Conservation (phyloP, 2,888 invertebrate genomes). For the Acanthosepion esculentum region DNA sequence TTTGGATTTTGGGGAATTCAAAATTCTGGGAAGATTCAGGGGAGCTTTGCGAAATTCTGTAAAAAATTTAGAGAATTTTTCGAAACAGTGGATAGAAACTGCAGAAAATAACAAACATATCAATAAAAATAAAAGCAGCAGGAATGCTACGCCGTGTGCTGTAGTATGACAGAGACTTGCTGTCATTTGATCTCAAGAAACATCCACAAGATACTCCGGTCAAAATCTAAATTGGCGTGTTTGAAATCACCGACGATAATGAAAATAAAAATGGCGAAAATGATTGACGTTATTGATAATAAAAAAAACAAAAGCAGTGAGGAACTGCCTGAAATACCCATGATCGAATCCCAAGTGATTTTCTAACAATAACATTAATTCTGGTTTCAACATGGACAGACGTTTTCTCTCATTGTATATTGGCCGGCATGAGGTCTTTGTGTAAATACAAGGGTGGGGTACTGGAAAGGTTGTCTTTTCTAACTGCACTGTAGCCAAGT, state of each 20-base stretch:
- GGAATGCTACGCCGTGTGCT: background rate
- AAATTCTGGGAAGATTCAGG: too few relatives aligned
- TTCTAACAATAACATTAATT: background rate
- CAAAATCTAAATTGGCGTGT: too few relatives aligned
- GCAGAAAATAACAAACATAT: too few relatives aligned
- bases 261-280: background rate
- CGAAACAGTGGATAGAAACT: too few relatives aligned
- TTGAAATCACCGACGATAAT: too few relatives aligned
- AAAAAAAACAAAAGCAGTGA: background rate
- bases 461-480: background rate
- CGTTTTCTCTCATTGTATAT: background rate
- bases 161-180: background rate
- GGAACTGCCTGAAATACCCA: background rate
- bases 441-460: background rate
- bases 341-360: background rate
- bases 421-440: background rate
- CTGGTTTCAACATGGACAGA: background rate
- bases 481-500: background rate
- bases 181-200: background rate
- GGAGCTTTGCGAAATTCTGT: too few relatives aligned
- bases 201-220: too few relatives aligned
- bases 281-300: background rate
- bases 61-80: too few relatives aligned
- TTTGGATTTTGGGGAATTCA: too few relatives aligned
- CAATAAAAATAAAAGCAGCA: too few relatives aligned